These are phyloP conservation scores for Climacteris rufus DNA, from an alignment of 2,113 vertebrate species.

Conservation along the genomic window DNA sequence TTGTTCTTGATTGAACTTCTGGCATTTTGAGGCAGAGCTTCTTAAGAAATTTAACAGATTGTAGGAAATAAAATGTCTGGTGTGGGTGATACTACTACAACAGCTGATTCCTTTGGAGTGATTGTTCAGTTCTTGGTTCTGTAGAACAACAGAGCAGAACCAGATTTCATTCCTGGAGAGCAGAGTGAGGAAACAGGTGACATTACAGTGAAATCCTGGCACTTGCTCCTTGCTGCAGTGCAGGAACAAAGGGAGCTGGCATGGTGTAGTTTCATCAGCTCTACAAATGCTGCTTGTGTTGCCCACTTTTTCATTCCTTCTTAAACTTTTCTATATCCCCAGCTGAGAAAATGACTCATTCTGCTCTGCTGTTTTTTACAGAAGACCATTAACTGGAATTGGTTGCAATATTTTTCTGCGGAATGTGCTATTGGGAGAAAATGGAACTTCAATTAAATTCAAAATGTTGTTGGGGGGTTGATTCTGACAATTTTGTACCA, in stretches of 20 bases:
- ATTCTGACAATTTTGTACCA: neutral
- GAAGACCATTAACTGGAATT: neutral
- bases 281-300: neutral
- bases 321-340: neutral
- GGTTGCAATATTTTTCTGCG: neutral
- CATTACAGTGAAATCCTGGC: neutral
- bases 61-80: neutral
- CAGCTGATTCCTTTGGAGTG: neutral
- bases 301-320: neutral
- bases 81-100: neutral
- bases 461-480: neutral
- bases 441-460: neutral
- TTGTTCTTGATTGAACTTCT: neutral
- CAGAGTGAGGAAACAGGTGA: neutral
- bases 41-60: neutral
- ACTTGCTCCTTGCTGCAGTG: neutral
- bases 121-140: neutral
- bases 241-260: neutral
- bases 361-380: neutral
- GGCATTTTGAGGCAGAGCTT: neutral
- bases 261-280: neutral
- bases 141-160: neutral
- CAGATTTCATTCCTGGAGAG: neutral
- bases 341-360: neutral
- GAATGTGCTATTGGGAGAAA: neutral